Base-by-base conservation (phyloP, 2,113 vertebrate genomes). In the Pseudorasbora parva region DNA sequence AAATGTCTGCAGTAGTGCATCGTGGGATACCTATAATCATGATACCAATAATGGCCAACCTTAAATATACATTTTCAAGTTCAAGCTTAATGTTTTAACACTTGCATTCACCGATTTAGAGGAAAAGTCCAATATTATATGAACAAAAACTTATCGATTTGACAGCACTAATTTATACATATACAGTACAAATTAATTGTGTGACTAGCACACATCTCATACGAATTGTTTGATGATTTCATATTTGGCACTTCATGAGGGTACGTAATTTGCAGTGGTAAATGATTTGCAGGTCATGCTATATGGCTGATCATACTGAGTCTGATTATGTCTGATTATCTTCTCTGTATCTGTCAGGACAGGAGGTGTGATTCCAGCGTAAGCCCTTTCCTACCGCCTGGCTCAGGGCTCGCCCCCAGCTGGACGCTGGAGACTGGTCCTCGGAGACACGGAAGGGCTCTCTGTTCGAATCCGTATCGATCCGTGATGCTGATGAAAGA, bases 401-500 rank as follows among this genome's bases (percentile, higher is more conserved):
- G 77, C 73, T 87, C 82, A 69, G 84, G 85, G 86, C 82, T 60
- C 41, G 83, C 79, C 85, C 82, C 71, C 85, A 87, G 88, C 88
- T 74, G 85, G 81, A 84, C 51, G 49, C 87, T 78, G 21, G 47
- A 73, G 85, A 86, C 75, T 19, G 27, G 69, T 85, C 88, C 89
- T 78, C 47, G 0, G 75, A 87, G 88, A 86, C 82, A 37, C n/a
- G 12, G 72, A 60, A 68, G 43, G 72, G 66, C 84, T 86, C 85
- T 83, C 86, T 89, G 85, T 89, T 89, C 85, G 72, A 88, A 85
- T 86, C 80, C 59, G 41, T 89, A 89, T 91, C 87, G 90, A 90
- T 91, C 88, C 59, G 49, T 68, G 86, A 85, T 82, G 85, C 84
- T 86, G 90, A 89, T 89, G 87, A 87, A 86, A 86, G 87, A 81